Percentiles rank a stretch among this genome's conserved stretches.
Evolutionary conservation across 2,113 vertebrate species (phyloP).

Genomic region (Sphaerodactylus townsendi): DNA sequence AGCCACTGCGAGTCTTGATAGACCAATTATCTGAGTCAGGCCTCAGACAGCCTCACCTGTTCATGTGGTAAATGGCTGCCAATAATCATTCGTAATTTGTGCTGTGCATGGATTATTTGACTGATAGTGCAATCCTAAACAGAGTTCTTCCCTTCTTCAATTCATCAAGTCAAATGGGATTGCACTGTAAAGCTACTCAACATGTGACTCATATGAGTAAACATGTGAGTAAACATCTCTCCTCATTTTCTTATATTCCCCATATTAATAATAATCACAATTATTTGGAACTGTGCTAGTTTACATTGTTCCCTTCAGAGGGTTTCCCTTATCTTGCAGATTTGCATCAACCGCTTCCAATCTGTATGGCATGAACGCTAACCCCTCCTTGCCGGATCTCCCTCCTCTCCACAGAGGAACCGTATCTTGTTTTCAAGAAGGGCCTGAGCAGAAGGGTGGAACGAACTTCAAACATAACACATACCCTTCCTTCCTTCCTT

Average conservation of each 20-base stretch:
- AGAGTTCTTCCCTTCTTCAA: too few relatives aligned
- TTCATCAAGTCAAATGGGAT: too few relatives aligned
- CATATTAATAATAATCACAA: not conserved
- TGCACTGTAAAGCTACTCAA: not conserved
- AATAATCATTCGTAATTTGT: not conserved
- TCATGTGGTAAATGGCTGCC: too few relatives aligned
- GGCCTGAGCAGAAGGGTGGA: slow-evolving; percentile 13
- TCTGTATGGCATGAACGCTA: slow-evolving; percentile 24
- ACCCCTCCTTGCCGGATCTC: slow-evolving; percentile 32
- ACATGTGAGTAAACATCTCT: too few relatives aligned
- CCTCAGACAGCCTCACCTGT: too few relatives aligned
- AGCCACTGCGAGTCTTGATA: too few relatives aligned
- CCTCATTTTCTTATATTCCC: not conserved
- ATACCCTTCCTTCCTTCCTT: slow-evolving; percentile 36
- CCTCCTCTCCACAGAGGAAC: not conserved
- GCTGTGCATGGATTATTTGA: not conserved
- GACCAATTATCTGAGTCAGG: too few relatives aligned
- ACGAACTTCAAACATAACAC: slow-evolving; percentile 26
- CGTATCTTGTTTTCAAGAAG: slow-evolving; percentile 47
- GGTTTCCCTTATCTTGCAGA: slow-evolving; percentile 15
- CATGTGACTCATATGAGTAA: too few relatives aligned
- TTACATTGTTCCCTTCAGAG: not conserved
- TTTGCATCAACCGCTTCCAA: slow-evolving; percentile 4
- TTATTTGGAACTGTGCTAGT: not conserved
- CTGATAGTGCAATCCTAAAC: not conserved